Base-by-base conservation (phyloP, 1,140 invertebrate genomes). In the Procambarus clarkii region DNA sequence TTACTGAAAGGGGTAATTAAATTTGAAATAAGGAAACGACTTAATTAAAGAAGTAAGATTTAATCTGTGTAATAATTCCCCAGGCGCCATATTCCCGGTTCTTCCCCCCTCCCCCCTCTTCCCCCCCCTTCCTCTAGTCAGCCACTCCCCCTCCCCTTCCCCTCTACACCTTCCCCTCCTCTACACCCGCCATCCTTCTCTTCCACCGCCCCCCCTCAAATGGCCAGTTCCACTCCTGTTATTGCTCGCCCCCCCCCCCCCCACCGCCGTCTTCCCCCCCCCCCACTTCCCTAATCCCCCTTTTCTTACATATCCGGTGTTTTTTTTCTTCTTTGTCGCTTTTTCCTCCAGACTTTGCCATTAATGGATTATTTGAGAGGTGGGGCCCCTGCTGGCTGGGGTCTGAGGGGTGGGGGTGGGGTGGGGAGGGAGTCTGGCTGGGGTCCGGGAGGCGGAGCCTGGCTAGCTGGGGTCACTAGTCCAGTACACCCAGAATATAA, bases 1-100 rank as follows among this genome's bases (percentile, higher is more conserved):
- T 86, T 86, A 86, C 84, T 86, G 86, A 88, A 88, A 88, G 86
- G 86, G 79, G 86, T 88, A 88, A 88, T 88, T 88, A 88, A 88
- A 88, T 88, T 81, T 88, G 86, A 88, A 88, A 88, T 88, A 88
- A 88, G 86, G 86, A 88, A 88, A 88, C 86, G 86, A 88, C 86
- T 88, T 88, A 88, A 88, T 88, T 88, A 88, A 88, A 88, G 84
- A 86, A 86, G 58, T 50, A 86, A 86, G 84, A 86, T 86, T 86
- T 77, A 86, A 86, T 86, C 84, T 50, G 84, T 44, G 84, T 86
- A 86, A 86, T 88, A 88, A 88, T 88, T 81, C 78, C 86, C 50
- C n/a, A 8, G 48, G 13, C 69, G n/a, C 58, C 24, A 44, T 50
- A 9, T 58, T 44, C 48, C 71, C 46, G 9, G 5, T 0, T 46